Base-by-base conservation (phyloP, 2,113 vertebrate species). In the Caranx ignobilis region DNA sequence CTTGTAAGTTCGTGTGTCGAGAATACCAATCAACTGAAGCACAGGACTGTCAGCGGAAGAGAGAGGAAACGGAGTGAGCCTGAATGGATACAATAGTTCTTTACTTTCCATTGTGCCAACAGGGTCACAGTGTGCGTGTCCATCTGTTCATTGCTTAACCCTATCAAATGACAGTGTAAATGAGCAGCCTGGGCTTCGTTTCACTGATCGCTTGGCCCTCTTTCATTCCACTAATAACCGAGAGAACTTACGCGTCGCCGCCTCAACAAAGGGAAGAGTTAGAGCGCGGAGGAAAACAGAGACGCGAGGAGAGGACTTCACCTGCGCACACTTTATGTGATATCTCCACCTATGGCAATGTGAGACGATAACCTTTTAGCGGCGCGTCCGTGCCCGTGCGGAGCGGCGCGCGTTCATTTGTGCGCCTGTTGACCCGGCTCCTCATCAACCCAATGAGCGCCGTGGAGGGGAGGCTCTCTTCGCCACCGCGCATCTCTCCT, bases 381-480 rank as follows among this genome's bases (percentile, higher is more conserved):
- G 37, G 78, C 71, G 80, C 67, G 85, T 64, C 86, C 93, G 95
- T 74, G 94, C 95, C 81, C 61, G 83, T 66, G 87, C 52, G 71
- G 63, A 89, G 86, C 88, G 64, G 74, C 90, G 54, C 45, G 91
- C 92, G 73, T 91, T 92, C 86, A 96, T 96, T 95, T 96, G 94
- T 89, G 94, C 84, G 96, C 95, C 95, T 93, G 94, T 94, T 95
- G 97, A 96, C 96, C 96, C 96, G 96, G 95, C 96, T 96, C 95
- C 95, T 93, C 95, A 95, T 95, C 95, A 95, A 95, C 95, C 96
- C 97, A 97, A 97, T 97, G 96, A 96, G 96, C 96, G 95, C 95
- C 93, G 94, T 89, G 95, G 57, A 95, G 96, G 96, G 96, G 96
- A 96, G 96, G 96, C 95, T 96, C 95, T 95, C 94, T 95, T 85